Evolutionary conservation across 2,888 invertebrate genomes (phyloP), one percentile per base, ranked within the genome.

Genomic region (Alcis repandata): DNA sequence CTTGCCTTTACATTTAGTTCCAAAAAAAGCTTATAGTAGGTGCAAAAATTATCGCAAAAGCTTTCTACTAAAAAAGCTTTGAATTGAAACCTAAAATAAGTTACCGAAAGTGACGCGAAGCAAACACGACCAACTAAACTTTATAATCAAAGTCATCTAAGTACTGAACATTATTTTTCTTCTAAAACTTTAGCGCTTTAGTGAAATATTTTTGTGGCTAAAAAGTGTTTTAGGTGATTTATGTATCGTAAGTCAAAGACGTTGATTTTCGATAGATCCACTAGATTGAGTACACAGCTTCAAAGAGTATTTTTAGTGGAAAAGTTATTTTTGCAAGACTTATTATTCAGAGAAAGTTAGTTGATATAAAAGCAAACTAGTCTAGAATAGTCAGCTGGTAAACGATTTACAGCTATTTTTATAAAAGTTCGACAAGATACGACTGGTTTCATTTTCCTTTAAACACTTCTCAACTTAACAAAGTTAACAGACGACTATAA

Each of bases 181-280:
- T 40, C 9, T 20, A 6, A 43, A 54, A 27, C 27, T 41, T 54
- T 15, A 51, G 19, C 17, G 20, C 22, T 45, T 4, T n/a, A n/a
- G 6, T 6, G 27, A 13, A 22, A 22, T 11, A 13, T 3, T 22
- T 45, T 45, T 22, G 45, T 22, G 22, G 13, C 6, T 4, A 13
- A 11, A 27, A 54, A 54, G 27, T 15, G 40, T 32, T 41, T 43
- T 41, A 22, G 15, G 41, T 54, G 40, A 40, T 40, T 40, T 40
- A 38, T 54, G 40, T 40, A 54, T 22, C 40, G 38, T 40, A 17
- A 40, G 20, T 10, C 15, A 41, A 15, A 54, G 45, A 20, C 9
- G 40, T 53, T 20, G 41, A 13, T 20, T 54, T 41, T 27, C 9
- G 54, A 17, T 54, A n/a, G 19, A 22, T 54, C 11, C 27, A 41